Evolutionary conservation across 2,113 vertebrate species (phyloP), one percentile per base, ranked within the genome.

Genomic region (Atractosteus spatula): DNA sequence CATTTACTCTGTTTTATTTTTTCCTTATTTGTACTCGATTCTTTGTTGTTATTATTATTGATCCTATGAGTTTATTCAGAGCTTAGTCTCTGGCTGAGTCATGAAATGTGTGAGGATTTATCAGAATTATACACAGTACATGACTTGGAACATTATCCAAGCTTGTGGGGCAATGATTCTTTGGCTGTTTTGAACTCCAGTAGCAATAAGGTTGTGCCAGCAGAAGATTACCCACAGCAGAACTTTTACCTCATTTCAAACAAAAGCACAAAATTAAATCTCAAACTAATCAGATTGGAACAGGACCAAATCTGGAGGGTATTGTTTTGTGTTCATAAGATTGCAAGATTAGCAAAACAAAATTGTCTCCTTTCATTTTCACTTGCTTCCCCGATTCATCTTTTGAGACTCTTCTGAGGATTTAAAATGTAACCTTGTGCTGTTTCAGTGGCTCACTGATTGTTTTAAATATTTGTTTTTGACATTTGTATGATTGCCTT

Each of bases 331-430:
- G 54, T 69, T 55, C 8, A 42, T 69, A 51, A 55, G 67, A 69
- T 55, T 68, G 66, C 66, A 55, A 68, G 66, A 68, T 69, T 69
- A 69, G 47, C 51, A 55, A 69, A 69, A 45, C 12, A 47, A 69
- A 69, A 69, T 55, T 69, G 67, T 69, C 54, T 69, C 55, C 54
- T 41, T 69, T 69, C 44, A 42, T 44, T 47, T 45, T 66, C 64
- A 14, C 67, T 68, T 17, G 17, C 47, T 29, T 11, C 17, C 29
- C 54, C 54, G 66, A 55, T 68, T 68, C 51, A 68, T 68, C 66
- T 68, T 66, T 66, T 45, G 64, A 45, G 43, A 66, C 45, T 66
- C 1, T 66, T 69, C 47, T 47, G 44, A 68, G 29, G 47, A 47
- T 51, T 3, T 51, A 41, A 69, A 29, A 69, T 17, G 41, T 56